phyloP scores from a whole-genome alignment of 2,888 invertebrate genomes.

The Eupithecia tripunctaria region DNA sequence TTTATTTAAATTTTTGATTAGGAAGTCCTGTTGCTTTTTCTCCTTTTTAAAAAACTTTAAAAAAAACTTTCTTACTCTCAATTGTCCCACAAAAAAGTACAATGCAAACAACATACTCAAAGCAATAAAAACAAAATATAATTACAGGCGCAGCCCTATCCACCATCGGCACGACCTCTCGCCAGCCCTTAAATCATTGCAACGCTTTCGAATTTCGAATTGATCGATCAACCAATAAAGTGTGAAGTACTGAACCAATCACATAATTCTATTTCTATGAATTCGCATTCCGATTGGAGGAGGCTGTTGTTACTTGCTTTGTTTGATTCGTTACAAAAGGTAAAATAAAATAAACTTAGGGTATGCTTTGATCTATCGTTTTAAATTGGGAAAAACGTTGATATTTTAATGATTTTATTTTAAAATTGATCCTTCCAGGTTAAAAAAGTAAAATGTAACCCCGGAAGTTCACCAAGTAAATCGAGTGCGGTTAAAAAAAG shows the following conservation, averaged over 20 bases:
- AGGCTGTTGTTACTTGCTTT: constrained; percentile 16
- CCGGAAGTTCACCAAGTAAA: too few relatives aligned
- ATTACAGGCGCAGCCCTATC: constrained; percentile 45
- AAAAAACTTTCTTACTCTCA: too few relatives aligned
- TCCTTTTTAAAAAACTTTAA: neutral
- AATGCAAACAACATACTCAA: constrained; percentile 39
- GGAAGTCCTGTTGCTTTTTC: neutral
- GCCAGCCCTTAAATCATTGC: constrained; percentile 66
- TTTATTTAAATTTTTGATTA: neutral
- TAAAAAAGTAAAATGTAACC: too few relatives aligned
- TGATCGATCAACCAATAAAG: constrained; percentile 50
- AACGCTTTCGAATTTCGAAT: constrained; percentile 54
- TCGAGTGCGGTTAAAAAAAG: too few relatives aligned
- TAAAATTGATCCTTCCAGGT: too few relatives aligned
- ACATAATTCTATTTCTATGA: constrained; percentile 38
- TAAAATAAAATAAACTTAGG: neutral
- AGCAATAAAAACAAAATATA: constrained; percentile 48
- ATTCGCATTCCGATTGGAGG: constrained; percentile 23
- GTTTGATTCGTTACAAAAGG: neutral
- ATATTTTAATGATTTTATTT: too few relatives aligned
- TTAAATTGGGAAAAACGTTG: neutral
- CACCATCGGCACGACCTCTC: constrained; percentile 75
- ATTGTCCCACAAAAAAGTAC: neutral
- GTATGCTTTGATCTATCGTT: neutral
- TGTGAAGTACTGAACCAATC: constrained; percentile 52